phyloP scores from a whole-genome alignment of 2,888 invertebrate genomes.

The Erebia aethiops region DNA sequence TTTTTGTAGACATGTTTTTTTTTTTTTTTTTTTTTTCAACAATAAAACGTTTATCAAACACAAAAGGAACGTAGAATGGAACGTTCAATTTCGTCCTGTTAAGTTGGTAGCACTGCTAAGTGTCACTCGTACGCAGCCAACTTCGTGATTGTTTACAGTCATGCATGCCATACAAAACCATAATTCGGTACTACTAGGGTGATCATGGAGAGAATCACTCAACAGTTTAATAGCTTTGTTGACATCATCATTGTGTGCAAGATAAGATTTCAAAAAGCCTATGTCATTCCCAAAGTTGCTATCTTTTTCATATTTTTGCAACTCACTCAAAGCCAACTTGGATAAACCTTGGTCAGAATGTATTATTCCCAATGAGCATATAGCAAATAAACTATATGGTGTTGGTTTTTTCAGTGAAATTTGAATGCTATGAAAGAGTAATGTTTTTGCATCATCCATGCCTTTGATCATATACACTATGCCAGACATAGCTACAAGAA shows the following conservation, averaged over 20 bases:
- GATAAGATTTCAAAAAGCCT: conserved; percentile 86
- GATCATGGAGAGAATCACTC: conserved; percentile 68
- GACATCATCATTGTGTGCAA: conserved; percentile 76
- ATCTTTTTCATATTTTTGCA: conserved; percentile 84
- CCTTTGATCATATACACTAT: conserved; percentile 92
- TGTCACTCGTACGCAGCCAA: too few relatives aligned
- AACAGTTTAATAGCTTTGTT: conserved; percentile 66
- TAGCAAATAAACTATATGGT: conserved; percentile 89
- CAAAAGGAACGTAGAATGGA: too few relatives aligned
- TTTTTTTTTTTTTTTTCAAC: too few relatives aligned
- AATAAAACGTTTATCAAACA: too few relatives aligned
- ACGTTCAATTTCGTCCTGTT: too few relatives aligned
- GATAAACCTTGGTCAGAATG: conserved; percentile 88
- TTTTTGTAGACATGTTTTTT: too few relatives aligned
- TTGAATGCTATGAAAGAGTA: conserved; percentile 86
- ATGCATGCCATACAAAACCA: conserved; percentile 77
- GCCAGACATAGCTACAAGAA: conserved; percentile 93
- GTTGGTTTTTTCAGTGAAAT: conserved; percentile 82
- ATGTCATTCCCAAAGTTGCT: conserved; percentile 83
- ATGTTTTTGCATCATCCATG: conserved; percentile 88
- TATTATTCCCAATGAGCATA: conserved; percentile 90
- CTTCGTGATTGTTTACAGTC: too few relatives aligned
- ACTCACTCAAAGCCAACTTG: conserved; percentile 87
- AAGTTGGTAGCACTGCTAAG: too few relatives aligned
- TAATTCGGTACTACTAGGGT: conserved; percentile 66